Conservation (phyloP, 2,113 vertebrate species). For the Larimichthys polyactis region DNA sequence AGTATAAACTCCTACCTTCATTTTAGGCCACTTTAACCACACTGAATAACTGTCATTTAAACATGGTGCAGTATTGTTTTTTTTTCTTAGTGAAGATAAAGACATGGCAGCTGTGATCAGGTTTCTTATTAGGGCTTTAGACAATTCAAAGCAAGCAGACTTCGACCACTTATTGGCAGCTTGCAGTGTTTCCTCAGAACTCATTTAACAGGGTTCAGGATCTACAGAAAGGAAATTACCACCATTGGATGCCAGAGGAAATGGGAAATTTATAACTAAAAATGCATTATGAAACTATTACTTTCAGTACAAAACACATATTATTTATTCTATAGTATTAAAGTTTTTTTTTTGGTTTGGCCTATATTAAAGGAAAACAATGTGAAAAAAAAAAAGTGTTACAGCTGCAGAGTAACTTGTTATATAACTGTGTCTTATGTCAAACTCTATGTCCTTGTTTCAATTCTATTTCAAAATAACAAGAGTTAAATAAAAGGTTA, state of each 20-base stretch:
- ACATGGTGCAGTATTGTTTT: background rate
- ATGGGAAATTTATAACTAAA: constrained; percentile 5
- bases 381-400: background rate
- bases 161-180: constrained; percentile 7
- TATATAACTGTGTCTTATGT: background rate
- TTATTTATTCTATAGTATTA: background rate
- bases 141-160: background rate
- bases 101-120: background rate
- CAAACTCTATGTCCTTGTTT: background rate
- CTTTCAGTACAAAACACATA: background rate
- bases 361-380: background rate
- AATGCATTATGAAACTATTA: background rate
- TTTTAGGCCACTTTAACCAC: background rate
- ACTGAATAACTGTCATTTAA: constrained; percentile 13
- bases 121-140: constrained; percentile 1
- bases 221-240: constrained; percentile 15
- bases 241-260: background rate
- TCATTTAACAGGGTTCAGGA: constrained; percentile 13
- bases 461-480: background rate
- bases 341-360: background rate
- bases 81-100: background rate
- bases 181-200: constrained; percentile 15
- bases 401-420: background rate
- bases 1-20: constrained; percentile 1
- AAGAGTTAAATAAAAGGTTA: background rate